phyloP scores from a whole-genome alignment of 92 coral and sea anemone species.

The Blastomussa wellsi region DNA sequence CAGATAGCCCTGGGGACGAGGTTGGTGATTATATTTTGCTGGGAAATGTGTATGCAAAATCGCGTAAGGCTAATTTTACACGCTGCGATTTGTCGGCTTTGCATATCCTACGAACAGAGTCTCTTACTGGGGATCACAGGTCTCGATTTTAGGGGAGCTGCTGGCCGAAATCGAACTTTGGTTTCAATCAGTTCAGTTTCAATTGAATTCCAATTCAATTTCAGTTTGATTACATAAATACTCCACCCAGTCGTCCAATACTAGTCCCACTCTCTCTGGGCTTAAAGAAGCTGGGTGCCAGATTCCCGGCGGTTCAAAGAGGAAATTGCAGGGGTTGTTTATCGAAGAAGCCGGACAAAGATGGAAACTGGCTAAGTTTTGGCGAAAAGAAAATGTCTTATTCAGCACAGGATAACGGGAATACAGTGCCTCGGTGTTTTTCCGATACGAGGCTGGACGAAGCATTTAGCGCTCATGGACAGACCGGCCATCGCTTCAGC shows the following conservation, averaged over 20 bases:
- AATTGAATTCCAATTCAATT: no score
- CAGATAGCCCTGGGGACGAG: no score
- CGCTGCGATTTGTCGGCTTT: no score
- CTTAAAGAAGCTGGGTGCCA: not conserved
- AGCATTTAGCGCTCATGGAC: slow-evolving; percentile 91
- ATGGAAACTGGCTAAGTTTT: not conserved
- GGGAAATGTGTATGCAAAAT: no score
- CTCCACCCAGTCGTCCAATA: no score
- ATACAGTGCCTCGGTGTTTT: slow-evolving; percentile 44
- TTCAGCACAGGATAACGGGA: not conserved
- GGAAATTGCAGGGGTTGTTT: slow-evolving; percentile 15
- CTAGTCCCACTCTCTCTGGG: not conserved
- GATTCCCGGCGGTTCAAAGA: not conserved
- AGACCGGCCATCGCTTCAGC: slow-evolving; percentile 91
- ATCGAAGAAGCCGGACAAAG: not conserved
- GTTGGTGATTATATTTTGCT: no score
- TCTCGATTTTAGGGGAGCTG: no score
- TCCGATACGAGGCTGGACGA: slow-evolving; percentile 77
- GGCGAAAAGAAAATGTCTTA: slow-evolving; percentile 18
- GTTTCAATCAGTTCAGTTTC: no score
- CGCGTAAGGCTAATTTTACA: no score
- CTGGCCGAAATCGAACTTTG: not conserved
- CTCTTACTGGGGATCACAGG: no score
- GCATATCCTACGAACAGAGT: no score
- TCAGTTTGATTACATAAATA: no score